phyloP scores from a whole-genome alignment of 1,140 invertebrate species.

The Lepidurus arcticus region DNA sequence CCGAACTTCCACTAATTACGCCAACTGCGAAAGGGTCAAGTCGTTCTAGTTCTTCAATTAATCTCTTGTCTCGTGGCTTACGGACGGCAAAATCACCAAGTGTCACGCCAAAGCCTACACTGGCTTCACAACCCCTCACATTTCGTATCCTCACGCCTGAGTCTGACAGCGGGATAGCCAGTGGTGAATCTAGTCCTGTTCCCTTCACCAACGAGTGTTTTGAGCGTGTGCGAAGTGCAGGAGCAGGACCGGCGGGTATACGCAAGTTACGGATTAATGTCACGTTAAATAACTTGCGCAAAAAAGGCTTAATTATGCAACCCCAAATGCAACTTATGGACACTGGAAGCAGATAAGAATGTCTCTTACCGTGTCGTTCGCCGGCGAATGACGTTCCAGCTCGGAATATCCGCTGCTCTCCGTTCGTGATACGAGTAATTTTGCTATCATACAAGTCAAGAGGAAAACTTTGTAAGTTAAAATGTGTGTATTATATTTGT shows the following conservation, averaged over 20 bases:
- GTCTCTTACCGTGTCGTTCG: no score
- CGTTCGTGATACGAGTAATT: no score
- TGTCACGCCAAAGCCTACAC: background rate
- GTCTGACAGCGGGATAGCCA: background rate
- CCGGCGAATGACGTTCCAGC: no score
- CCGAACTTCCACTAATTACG: background rate
- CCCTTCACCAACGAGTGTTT: background rate
- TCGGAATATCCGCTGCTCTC: no score
- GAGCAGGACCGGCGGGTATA: background rate
- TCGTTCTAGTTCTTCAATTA: background rate
- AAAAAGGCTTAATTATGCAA: background rate
- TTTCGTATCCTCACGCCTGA: background rate
- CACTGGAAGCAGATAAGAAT: background rate
- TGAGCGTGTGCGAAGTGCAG: background rate
- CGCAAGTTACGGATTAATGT: background rate
- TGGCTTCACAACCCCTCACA: background rate
- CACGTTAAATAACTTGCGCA: background rate
- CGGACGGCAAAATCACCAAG: background rate
- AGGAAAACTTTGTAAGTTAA: background rate
- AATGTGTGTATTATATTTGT: constrained; percentile 1
- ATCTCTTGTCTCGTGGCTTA: background rate
- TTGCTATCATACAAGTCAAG: no score
- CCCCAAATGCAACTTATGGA: background rate
- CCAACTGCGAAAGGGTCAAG: background rate
- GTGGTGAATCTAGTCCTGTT: constrained; percentile 8